phyloP scores from a whole-genome alignment of 64 coral and sea anemone species.

The Acropora tenuis region DNA sequence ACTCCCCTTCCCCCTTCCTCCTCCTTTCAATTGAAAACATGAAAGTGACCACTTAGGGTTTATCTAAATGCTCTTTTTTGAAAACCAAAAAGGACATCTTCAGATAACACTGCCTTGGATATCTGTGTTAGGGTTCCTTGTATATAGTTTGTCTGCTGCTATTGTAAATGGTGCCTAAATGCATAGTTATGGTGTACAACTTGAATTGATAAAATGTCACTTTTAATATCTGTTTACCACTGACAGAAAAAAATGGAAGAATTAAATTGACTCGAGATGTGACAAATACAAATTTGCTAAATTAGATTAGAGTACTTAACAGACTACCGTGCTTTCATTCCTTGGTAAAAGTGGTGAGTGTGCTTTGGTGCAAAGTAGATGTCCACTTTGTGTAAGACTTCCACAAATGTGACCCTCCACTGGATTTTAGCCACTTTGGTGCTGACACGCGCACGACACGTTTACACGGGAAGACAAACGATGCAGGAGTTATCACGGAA shows the following conservation, averaged over 20 bases:
- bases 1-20: neutral
- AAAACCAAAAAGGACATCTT: neutral
- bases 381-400: slow-evolving; percentile 51
- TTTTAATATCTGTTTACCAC: neutral
- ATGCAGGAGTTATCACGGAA: too few relatives aligned
- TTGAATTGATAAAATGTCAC: neutral
- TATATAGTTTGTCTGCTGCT: neutral
- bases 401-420: slow-evolving; percentile 12
- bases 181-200: neutral
- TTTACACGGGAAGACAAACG: too few relatives aligned
- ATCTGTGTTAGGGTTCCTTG: neutral
- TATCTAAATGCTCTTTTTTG: neutral
- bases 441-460: too few relatives aligned
- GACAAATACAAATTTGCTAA: neutral
- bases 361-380: slow-evolving; percentile 56
- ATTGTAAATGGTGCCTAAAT: neutral
- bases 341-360: slow-evolving; percentile 53
- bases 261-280: neutral
- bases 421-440: too few relatives aligned
- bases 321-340: slow-evolving; percentile 48
- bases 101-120: neutral
- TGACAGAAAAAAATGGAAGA: neutral
- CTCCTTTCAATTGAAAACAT: neutral
- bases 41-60: neutral
- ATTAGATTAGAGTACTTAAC: neutral